These are phyloP conservation scores for Ophioninae sp. DNA, from an alignment of 2,888 invertebrate genomes.

Conservation along the genomic window DNA sequence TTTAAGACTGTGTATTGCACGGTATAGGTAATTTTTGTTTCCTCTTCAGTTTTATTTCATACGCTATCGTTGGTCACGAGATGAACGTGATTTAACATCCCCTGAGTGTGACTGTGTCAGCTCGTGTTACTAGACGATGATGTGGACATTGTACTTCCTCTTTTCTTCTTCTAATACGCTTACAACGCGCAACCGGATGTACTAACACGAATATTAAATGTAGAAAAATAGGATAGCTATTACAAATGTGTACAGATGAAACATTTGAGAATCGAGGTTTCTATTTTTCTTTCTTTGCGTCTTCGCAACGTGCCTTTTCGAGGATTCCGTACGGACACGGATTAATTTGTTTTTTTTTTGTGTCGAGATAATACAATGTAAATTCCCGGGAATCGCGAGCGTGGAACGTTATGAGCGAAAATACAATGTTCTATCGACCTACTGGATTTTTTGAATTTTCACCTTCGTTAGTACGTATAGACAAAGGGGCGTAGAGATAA, in stretches of 20 bases:
- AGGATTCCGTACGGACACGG: conserved; percentile 29
- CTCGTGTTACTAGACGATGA: conserved; percentile 21
- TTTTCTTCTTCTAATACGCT: conserved; percentile 42
- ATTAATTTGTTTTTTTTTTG: conserved; percentile 24
- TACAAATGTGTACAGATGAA: conserved; percentile 57
- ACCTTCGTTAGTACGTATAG: conserved; percentile 11
- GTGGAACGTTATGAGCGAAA: conserved; percentile 9
- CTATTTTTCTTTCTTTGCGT: conserved; percentile 30
- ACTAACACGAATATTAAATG: conserved; percentile 72
- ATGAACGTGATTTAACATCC: conserved; percentile 42
- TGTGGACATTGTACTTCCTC: conserved; percentile 37
- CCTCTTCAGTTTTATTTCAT: conserved; percentile 45
- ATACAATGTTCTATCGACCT: conserved; percentile 32
- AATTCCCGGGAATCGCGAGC: neutral
- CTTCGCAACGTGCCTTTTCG: conserved; percentile 40
- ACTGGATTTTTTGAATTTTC: conserved; percentile 9
- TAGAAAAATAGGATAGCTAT: conserved; percentile 77
- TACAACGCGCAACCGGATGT: conserved; percentile 54
- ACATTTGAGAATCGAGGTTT: conserved; percentile 55
- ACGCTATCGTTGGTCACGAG: conserved; percentile 42
- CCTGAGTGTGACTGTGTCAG: conserved; percentile 14
- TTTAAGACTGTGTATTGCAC: conserved; percentile 60
- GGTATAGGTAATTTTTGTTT: conserved; percentile 61
- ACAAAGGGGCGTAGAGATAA: conserved; percentile 41
- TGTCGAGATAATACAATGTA: conserved; percentile 1